Base-by-base conservation (phyloP, 2,888 invertebrate species). In the Salpingus planirostris region DNA sequence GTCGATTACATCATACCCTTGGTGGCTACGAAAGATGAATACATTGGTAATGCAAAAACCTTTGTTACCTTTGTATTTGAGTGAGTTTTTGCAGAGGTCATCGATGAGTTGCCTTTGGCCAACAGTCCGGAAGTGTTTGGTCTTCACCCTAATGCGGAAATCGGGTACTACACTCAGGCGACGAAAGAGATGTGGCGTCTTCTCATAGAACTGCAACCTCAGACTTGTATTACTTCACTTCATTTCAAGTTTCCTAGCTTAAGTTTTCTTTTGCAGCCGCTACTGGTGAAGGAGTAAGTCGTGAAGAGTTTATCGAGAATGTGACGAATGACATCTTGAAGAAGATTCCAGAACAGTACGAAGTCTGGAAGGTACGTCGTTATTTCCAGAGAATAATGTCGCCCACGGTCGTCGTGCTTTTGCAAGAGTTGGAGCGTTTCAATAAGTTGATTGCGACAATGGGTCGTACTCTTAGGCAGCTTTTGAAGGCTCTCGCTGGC, bases 51-150 rank as follows among this genome's bases (percentile, higher is more conserved):
- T 21, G 13, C 8, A 32, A 29, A 15, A 21, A 27, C n/a, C 6
- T 11, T 25, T 10, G 6, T 13, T n/a, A 13, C 11, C 4, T 24
- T 31, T 11, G 24, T 7, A 14, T 8, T 8, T 18, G 5, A 31
- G 11, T 29, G 8, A 13, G 25, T 21, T 30, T 29, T 56, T 59
- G 24, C 59, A 86, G 87, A 74, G 24, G 77, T 73, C 55, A 84
- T 93, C 52, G 89, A 92, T 56, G 70, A 72, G 26, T 67, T 92
- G 22, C 91, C 92, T 0, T 62, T 91, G 36, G 76, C 79, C 11
- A 91, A 90, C 62, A 80, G 83, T 7, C 92, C 92, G 2, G 88
- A 88, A 59, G 89, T 92, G 32, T 90, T 92, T 67, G 93, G 93
- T 5, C 67, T 93, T 28, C 90, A 93, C 66, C 80, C 89, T n/a